Evolutionary conservation across 2,888 invertebrate genomes (phyloP), one percentile per base, ranked within the genome.

Genomic region (Chloromyia formosa): DNA sequence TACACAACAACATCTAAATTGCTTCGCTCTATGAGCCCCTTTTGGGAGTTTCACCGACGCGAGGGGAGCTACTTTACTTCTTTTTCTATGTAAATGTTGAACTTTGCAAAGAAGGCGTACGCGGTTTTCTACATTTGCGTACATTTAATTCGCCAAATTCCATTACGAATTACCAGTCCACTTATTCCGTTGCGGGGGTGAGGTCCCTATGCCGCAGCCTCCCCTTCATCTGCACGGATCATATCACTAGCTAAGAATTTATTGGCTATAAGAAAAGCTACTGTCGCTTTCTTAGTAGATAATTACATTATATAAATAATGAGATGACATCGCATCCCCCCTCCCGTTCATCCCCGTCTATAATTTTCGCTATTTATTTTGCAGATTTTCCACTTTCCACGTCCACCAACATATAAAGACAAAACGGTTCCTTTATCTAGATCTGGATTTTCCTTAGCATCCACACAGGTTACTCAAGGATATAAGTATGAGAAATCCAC

Each of bases 51-150:
- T 4, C 27, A 35, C 27, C 27, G 7, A 35, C 27, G 27, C 27
- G 27, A 35, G 3, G 27, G 27, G 27, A 35, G 27, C 49, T 49
- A 69, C 23, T 54, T 23, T 27, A 35, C 42, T 35, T 54, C 16
- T 35, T 35, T 35, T 35, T 35, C 27, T 35, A 35, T 35, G 27
- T 35, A 69, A 23, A 69, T 23, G 53, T 40, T 35, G 45, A 18
- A 58, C 20, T n/a, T n/a, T n/a, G 42, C 16, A 58, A 73, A 60
- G 61, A 27, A 73, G 61, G 73, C 73, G 61, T 23, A 23, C 73
- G 72, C 72, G 58, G 22, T 18, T 22, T 72, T 58, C n/a, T 20
- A 49, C 42, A 61, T 73, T 73, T 61, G 61, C 45, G 27, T 61
- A 16, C 22, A 60, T 12, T 27, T 54, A 12, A 54, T 40, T 58